phyloP scores from a whole-genome alignment of 2,797 vertebrate genomes.

The Apodemus agrarius region DNA sequence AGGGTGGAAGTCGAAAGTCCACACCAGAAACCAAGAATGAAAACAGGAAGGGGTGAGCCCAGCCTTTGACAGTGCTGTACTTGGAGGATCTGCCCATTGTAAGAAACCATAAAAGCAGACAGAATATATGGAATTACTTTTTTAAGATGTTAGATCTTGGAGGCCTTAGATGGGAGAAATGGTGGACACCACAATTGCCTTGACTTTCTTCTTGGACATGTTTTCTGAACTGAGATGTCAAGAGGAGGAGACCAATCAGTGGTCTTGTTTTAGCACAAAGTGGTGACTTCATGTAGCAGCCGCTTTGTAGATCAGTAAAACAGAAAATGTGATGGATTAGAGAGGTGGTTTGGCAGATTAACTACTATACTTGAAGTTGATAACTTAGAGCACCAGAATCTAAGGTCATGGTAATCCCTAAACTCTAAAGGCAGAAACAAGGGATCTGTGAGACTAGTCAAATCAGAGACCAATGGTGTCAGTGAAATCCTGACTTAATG shows the following conservation, averaged over 20 bases:
- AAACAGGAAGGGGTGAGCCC: constrained; percentile 39
- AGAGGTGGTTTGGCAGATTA: not conserved
- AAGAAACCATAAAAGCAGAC: constrained; percentile 45
- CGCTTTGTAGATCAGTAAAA: not conserved
- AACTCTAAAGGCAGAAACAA: not conserved
- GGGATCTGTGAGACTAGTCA: not conserved
- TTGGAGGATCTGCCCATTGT: constrained; percentile 7
- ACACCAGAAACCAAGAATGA: constrained; percentile 50
- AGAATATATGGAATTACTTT: constrained; percentile 51
- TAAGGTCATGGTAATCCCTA: no score
- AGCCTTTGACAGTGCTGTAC: not conserved
- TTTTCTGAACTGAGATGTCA: not conserved
- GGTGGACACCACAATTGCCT: not conserved
- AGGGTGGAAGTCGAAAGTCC: constrained; percentile 40
- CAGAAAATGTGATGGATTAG: not conserved
- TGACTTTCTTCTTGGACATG: not conserved
- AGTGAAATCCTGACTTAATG: not conserved
- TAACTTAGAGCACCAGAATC: not conserved
- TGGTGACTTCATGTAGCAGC: not conserved
- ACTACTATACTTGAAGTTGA: no score
- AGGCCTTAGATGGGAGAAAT: not conserved
- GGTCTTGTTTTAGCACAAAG: not conserved
- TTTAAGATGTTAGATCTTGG: not conserved
- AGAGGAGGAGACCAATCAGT: not conserved
- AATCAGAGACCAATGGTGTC: not conserved